Percentiles rank a stretch among this genome's conserved stretches.
Conservation (phyloP, 2,113 vertebrate genomes). For the Argyrosomus japonicus region DNA sequence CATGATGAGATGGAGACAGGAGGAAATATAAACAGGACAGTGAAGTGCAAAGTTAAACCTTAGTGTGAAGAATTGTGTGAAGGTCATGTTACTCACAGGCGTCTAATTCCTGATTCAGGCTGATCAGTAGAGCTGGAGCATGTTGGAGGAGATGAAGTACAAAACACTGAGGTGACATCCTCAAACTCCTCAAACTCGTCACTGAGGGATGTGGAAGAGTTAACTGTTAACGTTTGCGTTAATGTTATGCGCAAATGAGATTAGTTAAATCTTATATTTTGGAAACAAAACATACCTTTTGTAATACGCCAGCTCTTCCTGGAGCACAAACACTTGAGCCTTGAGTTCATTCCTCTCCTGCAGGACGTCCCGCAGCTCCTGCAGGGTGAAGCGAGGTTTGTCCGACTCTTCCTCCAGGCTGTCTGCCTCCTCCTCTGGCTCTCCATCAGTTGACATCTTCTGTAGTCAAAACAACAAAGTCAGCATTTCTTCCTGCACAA, state of each 20-base stretch:
- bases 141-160: conserved; percentile 67
- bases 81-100: conserved; percentile 87
- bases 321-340: conserved; percentile 91
- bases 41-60: background rate
- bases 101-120: conserved; percentile 93
- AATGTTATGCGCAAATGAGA: background rate
- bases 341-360: conserved; percentile 95
- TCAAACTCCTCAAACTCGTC: conserved; percentile 88
- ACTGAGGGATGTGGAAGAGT: conserved; percentile 75
- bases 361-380: conserved; percentile 93
- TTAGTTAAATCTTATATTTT: background rate
- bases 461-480: conserved; percentile 66
- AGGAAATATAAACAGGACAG: too few relatives aligned
- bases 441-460: conserved; percentile 78
- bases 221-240: background rate
- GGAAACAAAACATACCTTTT: conserved; percentile 83
- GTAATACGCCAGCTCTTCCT: conserved; percentile 93
- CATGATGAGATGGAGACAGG: background rate
- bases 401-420: conserved; percentile 87
- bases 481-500: conserved; percentile 1
- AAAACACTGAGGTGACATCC: conserved; percentile 77
- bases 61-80: background rate
- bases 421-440: conserved; percentile 77
- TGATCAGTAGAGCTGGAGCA: conserved; percentile 79
- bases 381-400: conserved; percentile 91